A percentile compares a stretch with the other conserved stretches of the same genome.
These are phyloP conservation scores for Babyrousa celebensis DNA, from an alignment of 2,797 vertebrate genomes.

Conservation along the genomic window DNA sequence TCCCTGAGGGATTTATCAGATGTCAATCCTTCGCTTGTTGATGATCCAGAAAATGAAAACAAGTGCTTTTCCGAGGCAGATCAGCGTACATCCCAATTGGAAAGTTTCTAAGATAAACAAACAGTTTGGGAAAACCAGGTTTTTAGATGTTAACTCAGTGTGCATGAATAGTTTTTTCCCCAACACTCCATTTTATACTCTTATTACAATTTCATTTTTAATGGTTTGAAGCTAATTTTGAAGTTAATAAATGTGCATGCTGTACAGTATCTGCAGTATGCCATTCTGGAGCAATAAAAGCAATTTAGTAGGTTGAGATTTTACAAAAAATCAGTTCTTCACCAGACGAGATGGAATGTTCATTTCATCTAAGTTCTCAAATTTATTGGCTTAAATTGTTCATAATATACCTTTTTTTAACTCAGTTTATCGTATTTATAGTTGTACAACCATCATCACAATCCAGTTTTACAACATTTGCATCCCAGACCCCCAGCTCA, in stretches of 20 bases:
- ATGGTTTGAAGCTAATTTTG: conserved; percentile 31
- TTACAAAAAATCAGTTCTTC: neutral
- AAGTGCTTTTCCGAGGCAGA: neutral
- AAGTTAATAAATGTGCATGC: neutral
- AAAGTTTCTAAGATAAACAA: conserved; percentile 47
- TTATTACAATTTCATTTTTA: conserved; percentile 39
- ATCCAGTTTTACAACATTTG: no score
- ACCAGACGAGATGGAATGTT: conserved; percentile 40
- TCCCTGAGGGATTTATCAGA: neutral
- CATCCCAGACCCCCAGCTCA: no score
- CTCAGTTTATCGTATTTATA: no score
- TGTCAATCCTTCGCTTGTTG: neutral
- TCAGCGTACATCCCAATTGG: neutral
- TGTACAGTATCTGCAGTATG: neutral
- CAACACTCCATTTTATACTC: neutral
- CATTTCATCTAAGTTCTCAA: neutral
- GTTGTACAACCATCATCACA: no score
- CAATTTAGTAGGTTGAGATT: conserved; percentile 26
- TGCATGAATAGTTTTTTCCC: neutral
- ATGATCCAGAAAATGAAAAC: conserved; percentile 20
- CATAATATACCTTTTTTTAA: neutral
- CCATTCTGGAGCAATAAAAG: conserved; percentile 18
- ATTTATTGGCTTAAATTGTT: conserved; percentile 11
- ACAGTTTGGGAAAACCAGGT: neutral
- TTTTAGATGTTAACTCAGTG: neutral